phyloP scores from a whole-genome alignment of 2,888 invertebrate genomes.

The Colostygia pectinataria region DNA sequence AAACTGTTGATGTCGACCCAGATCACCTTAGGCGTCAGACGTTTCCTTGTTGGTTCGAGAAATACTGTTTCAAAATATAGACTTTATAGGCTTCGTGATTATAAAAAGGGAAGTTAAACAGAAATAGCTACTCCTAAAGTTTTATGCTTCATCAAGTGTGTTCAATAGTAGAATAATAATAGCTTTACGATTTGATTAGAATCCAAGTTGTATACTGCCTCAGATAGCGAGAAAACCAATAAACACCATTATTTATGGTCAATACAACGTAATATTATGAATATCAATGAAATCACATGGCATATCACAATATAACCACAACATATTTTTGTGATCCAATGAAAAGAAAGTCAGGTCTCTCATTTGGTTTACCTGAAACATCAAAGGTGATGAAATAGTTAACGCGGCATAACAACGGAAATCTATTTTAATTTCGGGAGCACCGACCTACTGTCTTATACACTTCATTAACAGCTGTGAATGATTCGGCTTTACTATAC shows the following conservation, averaged over 20 bases:
- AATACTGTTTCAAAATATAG: constrained; percentile 37
- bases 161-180: constrained; percentile 25
- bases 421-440: constrained; percentile 67
- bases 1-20: constrained; percentile 64
- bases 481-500: constrained; percentile 53
- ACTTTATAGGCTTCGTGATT: constrained; percentile 36
- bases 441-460: constrained; percentile 66
- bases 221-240: background rate
- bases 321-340: constrained; percentile 3
- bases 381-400: constrained; percentile 50
- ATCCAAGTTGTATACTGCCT: constrained; percentile 6
- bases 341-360: constrained; percentile 17
- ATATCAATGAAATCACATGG: background rate
- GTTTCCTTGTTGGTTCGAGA: constrained; percentile 61
- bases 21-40: constrained; percentile 48
- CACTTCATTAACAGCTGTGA: constrained; percentile 61
- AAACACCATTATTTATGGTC: constrained; percentile 15
- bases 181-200: constrained; percentile 21
- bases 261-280: constrained; percentile 1
- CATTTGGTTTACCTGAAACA: constrained; percentile 45
- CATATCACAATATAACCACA: background rate
- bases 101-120: constrained; percentile 37
- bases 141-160: constrained; percentile 30
- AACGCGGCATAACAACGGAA: constrained; percentile 49
- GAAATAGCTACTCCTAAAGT: constrained; percentile 24